Percentiles rank a stretch among this genome's conserved stretches.
phyloP scores from a whole-genome alignment of 2,113 vertebrate genomes.

The Cyprinodon variegatus region DNA sequence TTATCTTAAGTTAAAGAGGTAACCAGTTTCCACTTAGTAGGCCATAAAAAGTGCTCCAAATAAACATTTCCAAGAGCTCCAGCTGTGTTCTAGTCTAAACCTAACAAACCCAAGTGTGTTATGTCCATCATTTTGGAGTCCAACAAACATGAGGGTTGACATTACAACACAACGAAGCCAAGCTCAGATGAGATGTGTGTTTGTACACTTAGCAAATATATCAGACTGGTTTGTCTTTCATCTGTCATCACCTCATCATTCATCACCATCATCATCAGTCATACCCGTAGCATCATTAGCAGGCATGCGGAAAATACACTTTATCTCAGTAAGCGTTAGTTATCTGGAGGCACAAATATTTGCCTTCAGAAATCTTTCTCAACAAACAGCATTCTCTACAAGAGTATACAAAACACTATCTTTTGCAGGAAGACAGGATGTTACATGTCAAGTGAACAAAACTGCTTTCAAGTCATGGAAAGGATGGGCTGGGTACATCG shows the following conservation, averaged over 20 bases:
- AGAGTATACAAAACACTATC: conserved; percentile 41
- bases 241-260: conserved; percentile 37
- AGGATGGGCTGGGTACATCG: conserved; percentile 18
- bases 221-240: conserved; percentile 27
- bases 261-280: conserved; percentile 23
- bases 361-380: conserved; percentile 43
- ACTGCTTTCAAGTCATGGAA: conserved; percentile 47
- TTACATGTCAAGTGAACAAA: conserved; percentile 59
- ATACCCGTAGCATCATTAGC: conserved; percentile 66
- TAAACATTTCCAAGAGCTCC: conserved; percentile 2
- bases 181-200: conserved; percentile 16
- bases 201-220: conserved; percentile 30
- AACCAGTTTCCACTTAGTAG: background rate
- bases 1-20: background rate
- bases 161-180: conserved; percentile 4
- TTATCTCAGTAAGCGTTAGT: conserved; percentile 34
- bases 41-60: conserved; percentile 5
- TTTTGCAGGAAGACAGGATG: conserved; percentile 58
- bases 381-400: conserved; percentile 35
- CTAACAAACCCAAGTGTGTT: conserved; percentile 4
- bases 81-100: conserved; percentile 1
- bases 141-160: conserved; percentile 8
- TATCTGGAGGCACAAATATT: conserved; percentile 37
- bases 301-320: conserved; percentile 33
- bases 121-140: background rate